Base-by-base conservation (phyloP, 1,140 invertebrate genomes). In the Teleopsis dalmanni region DNA sequence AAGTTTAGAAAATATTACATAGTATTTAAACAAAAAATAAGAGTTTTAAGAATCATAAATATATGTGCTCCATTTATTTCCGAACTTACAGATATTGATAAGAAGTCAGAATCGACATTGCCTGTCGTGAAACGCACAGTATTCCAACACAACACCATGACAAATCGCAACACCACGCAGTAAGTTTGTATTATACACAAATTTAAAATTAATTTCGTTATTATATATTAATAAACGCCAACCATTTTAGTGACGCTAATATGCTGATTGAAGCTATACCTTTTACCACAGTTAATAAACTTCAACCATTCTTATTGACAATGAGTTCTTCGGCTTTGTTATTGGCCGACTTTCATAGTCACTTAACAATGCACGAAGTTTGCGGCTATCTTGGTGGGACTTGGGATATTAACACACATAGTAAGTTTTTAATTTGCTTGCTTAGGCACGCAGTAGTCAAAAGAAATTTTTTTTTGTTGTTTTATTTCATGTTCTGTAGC, bases 351-450 rank as follows among this genome's bases (percentile, higher is more conserved):
- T 86, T 95, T 53, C 94, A 98, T 65, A 91, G 90, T 66, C 93
- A 96, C 72, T 74, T 96, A 50, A 91, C 88, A 14, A 87, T 84
- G 54, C 87, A 84, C 55, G 92, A 97, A 78, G 86, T 96, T 22
- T 90, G 90, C 62, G 94, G 94, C 3, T 98, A 96, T 72, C 72
- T 97, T 19, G 93, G 86, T 44, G 94, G 94, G 19, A 84, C 85
- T 36, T 98, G 94, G 94, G 93, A 95, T 73, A 83, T 91, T 35
- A 91, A 91, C 72, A 81, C 83, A 55, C 93, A 97, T 57, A 91
- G 92, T 95, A 81, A 81, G 82, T 79, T 38, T 29, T 4, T 13
- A 18, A 44, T n/a, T n/a, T n/a, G n/a, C n/a, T n/a, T n/a, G n/a
- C n/a, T n/a, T n/a, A n/a, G n/a, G n/a, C n/a, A n/a, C n/a, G n/a